Percentiles rank a stretch among this genome's conserved stretches.
phyloP scores from a whole-genome alignment of 2,888 invertebrate genomes.

The Isoperla grammatica region DNA sequence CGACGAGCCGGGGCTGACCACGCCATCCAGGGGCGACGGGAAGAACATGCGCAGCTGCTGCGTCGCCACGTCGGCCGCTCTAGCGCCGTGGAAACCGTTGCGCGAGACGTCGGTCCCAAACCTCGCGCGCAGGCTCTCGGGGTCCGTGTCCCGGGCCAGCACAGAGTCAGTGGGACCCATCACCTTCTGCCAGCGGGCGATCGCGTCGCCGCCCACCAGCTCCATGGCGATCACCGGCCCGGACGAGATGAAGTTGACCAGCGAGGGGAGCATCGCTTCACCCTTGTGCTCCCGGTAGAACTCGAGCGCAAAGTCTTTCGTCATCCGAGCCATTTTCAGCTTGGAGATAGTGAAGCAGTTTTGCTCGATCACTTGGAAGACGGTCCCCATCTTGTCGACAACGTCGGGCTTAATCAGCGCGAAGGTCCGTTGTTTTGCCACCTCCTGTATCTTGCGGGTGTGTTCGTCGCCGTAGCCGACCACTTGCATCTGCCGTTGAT shows the following conservation, averaged over 20 bases:
- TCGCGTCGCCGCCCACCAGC: conserved; percentile 64
- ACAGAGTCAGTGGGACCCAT: conserved; percentile 59
- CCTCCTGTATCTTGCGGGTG: conserved; percentile 58
- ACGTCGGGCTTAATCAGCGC: conserved; percentile 71
- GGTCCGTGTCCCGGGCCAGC: conserved; percentile 50
- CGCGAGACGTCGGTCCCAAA: conserved; percentile 62
- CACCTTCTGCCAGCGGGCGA: conserved; percentile 52
- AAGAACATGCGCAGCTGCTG: conserved; percentile 46
- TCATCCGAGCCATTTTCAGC: conserved; percentile 65
- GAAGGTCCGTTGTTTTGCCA: conserved; percentile 65
- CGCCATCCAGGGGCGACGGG: conserved; percentile 37
- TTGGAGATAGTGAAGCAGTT: conserved; percentile 58
- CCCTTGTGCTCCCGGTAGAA: conserved; percentile 56
- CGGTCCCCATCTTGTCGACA: conserved; percentile 63
- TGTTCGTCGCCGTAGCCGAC: conserved; percentile 64
- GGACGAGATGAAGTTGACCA: conserved; percentile 59
- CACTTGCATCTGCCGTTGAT: conserved; percentile 67
- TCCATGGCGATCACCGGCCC: conserved; percentile 67
- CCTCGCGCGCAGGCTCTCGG: conserved; percentile 57
- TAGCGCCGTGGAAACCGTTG: conserved; percentile 66
- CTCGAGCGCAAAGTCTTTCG: conserved; percentile 56
- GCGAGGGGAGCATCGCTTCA: conserved; percentile 57
- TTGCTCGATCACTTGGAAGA: conserved; percentile 61
- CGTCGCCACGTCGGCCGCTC: conserved; percentile 42
- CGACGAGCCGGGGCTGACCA: conserved; percentile 42